phyloP scores from a whole-genome alignment of 2,888 invertebrate genomes.

The Charanyca ferruginea region DNA sequence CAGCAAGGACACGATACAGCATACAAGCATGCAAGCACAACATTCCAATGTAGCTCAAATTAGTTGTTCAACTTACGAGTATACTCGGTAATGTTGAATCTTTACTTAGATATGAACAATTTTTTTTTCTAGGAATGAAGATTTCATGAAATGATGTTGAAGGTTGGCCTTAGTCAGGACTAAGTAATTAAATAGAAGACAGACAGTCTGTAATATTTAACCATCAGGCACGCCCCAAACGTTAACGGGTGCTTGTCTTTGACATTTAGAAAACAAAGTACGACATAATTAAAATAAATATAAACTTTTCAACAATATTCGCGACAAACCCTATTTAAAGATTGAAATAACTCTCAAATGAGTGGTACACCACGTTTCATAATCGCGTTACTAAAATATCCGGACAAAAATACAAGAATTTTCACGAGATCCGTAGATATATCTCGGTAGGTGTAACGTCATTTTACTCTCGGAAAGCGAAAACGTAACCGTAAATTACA shows the following conservation, averaged over 20 bases:
- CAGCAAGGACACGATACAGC: slow-evolving; percentile 17
- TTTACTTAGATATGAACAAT: background rate
- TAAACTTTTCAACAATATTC: slow-evolving; percentile 29
- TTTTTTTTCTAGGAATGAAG: slow-evolving; percentile 6
- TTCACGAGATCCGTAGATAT: slow-evolving; percentile 39
- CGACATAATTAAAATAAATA: slow-evolving; percentile 2
- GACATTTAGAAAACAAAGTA: slow-evolving; percentile 8
- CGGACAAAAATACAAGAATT: slow-evolving; percentile 54
- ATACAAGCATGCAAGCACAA: slow-evolving; percentile 7
- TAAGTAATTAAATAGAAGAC: slow-evolving; percentile 22
- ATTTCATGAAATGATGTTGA: too few relatives aligned
- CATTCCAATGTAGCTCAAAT: too few relatives aligned
- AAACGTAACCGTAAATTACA: slow-evolving; percentile 81
- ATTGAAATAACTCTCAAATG: slow-evolving; percentile 39
- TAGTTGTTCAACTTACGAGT: too few relatives aligned
- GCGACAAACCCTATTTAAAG: slow-evolving; percentile 25
- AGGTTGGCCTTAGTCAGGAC: slow-evolving; percentile 24
- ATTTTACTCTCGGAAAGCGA: slow-evolving; percentile 77
- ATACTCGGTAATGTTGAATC: background rate
- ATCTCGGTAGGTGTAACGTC: slow-evolving; percentile 65
- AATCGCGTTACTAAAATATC: slow-evolving; percentile 54
- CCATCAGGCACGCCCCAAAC: slow-evolving; percentile 9
- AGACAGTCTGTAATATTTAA: slow-evolving; percentile 28
- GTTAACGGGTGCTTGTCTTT: slow-evolving; percentile 11
- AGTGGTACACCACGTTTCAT: slow-evolving; percentile 39